A percentile compares a stretch with the other conserved stretches of the same genome.
Conservation (phyloP, 2,113 vertebrate genomes). For the Vidua chalybeata region DNA sequence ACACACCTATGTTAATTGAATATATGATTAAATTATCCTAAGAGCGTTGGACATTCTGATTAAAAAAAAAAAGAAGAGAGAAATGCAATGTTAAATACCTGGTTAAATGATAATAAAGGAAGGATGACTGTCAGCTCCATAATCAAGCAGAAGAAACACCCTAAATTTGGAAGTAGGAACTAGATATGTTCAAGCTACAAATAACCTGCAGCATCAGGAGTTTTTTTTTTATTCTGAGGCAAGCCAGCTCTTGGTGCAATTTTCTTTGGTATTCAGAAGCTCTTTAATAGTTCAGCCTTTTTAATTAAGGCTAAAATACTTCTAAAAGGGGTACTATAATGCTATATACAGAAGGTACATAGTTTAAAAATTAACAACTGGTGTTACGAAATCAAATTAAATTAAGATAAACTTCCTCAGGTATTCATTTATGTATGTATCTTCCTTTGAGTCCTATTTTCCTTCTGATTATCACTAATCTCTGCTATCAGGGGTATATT, state of each 20-base stretch:
- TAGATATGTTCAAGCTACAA: constrained; percentile 24
- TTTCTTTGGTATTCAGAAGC: not conserved
- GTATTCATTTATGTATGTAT: not conserved
- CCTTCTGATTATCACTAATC: not conserved
- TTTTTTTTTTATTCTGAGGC: not conserved
- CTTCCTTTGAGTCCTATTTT: not conserved
- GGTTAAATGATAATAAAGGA: not conserved
- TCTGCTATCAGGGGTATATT: not conserved
- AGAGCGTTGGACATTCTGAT: not conserved
- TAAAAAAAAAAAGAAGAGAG: not conserved
- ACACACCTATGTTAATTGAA: not conserved
- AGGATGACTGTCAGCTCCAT: not conserved
- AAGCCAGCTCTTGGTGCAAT: not conserved
- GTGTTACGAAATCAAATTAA: not conserved
- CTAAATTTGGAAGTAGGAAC: constrained; percentile 49
- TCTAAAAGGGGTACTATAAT: not conserved
- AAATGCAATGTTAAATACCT: not conserved
- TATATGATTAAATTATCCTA: not conserved
- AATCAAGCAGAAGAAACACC: not conserved
- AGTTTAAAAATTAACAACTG: not conserved
- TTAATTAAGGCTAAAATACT: not conserved
- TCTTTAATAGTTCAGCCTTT: not conserved
- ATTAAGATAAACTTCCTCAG: not conserved
- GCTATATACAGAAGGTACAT: not conserved
- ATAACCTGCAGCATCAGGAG: constrained; percentile 7